Conservation (phyloP, 2,888 invertebrate species). For the Nematopogon swammerdamellus region DNA sequence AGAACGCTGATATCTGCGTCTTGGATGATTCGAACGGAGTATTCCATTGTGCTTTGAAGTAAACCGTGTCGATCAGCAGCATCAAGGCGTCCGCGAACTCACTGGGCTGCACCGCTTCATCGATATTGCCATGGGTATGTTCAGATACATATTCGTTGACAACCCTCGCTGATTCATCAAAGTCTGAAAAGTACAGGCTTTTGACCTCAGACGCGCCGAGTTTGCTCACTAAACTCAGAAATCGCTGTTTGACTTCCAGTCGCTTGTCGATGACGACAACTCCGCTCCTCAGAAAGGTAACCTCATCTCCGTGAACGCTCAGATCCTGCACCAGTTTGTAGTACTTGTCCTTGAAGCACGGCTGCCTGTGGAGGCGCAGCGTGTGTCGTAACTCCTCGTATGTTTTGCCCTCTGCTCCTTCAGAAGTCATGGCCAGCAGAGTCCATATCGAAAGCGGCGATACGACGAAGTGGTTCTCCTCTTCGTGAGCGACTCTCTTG, state of each 20-base stretch:
- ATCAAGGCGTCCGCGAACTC: conserved; percentile 24
- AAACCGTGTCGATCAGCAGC: conserved; percentile 32
- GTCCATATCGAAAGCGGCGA: conserved; percentile 33
- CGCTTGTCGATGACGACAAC: conserved; percentile 25
- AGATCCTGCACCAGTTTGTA: conserved; percentile 22
- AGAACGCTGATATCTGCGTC: conserved; percentile 28
- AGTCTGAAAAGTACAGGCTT: conserved; percentile 21
- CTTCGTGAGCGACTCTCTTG: conserved; percentile 21
- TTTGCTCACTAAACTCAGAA: conserved; percentile 18
- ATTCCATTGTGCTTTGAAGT: conserved; percentile 37
- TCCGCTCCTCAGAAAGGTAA: conserved; percentile 26
- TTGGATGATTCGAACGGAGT: conserved; percentile 21
- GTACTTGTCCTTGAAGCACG: conserved; percentile 32
- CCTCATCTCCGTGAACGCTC: conserved; percentile 15
- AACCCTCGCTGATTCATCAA: conserved; percentile 17
- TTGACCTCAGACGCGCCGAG: conserved; percentile 22
- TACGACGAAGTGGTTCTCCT: conserved; percentile 33
- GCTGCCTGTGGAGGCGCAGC: conserved; percentile 22
- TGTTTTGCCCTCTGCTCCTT: conserved; percentile 29
- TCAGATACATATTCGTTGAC: conserved; percentile 30
- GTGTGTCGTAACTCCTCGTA: conserved; percentile 24
- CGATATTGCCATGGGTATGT: conserved; percentile 29
- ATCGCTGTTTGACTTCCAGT: conserved; percentile 16
- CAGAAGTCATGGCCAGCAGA: conserved; percentile 25
- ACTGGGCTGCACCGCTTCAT: conserved; percentile 26